Conservation (phyloP, 2,888 invertebrate species). For the Pelosia muscerda region DNA sequence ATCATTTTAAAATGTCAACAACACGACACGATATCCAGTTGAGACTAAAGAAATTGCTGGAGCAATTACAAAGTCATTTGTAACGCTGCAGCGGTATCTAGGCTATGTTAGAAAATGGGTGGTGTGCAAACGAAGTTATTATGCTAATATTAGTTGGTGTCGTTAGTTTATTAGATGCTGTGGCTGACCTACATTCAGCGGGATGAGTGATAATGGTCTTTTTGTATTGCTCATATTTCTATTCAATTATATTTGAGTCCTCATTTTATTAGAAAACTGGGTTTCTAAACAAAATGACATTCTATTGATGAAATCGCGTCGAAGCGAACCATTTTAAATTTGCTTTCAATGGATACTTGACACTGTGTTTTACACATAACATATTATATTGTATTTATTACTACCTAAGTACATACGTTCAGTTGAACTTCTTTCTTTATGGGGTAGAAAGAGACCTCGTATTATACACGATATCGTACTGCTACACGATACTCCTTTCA, state of each 20-base stretch:
- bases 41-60: slow-evolving; percentile 10
- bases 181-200: slow-evolving; percentile 14
- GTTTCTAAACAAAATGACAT: no score
- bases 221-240: slow-evolving; percentile 11
- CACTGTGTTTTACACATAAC: no score
- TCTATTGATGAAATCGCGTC: no score
- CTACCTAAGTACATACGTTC: no score
- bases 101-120: slow-evolving; percentile 15
- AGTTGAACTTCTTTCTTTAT: no score
- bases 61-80: slow-evolving; percentile 26
- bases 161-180: slow-evolving; percentile 17
- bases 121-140: slow-evolving; percentile 16
- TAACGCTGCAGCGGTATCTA: slow-evolving; percentile 8
- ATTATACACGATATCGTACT: no score
- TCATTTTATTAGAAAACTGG: not conserved
- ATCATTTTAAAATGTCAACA: not conserved
- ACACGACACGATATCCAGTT: not conserved
- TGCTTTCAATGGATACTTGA: no score
- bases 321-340: no score
- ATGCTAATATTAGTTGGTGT: slow-evolving; percentile 20
- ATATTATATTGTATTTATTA: no score
- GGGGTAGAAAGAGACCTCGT: no score
- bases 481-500: no score
- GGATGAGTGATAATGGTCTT: slow-evolving; percentile 14
- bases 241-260: slow-evolving; percentile 6